These are phyloP conservation scores for Ibidorhyncha struthersii DNA, from an alignment of 2,113 vertebrate genomes.

Conservation along the genomic window DNA sequence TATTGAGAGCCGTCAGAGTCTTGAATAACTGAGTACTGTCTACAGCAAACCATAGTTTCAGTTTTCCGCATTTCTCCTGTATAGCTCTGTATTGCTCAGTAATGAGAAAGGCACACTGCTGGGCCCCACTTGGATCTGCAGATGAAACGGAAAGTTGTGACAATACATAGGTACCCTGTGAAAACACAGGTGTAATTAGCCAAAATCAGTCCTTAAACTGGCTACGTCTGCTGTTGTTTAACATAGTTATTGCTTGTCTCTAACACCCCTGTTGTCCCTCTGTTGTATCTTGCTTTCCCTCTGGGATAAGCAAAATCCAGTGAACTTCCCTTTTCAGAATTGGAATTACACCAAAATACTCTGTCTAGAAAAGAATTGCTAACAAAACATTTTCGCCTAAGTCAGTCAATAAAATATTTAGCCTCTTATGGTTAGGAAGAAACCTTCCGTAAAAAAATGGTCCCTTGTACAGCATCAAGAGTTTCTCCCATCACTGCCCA, in stretches of 20 bases:
- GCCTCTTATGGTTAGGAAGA: neutral
- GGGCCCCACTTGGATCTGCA: neutral
- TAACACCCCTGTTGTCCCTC: neutral
- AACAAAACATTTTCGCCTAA: neutral
- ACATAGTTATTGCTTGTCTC: neutral
- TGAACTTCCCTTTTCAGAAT: neutral
- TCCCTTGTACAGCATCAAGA: neutral
- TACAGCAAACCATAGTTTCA: neutral
- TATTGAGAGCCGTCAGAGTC: neutral
- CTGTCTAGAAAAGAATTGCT: neutral
- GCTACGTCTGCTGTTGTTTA: neutral
- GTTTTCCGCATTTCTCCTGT: neutral
- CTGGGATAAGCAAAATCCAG: neutral
- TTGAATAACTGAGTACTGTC: neutral
- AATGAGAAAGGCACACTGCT: neutral
- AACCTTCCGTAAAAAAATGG: neutral
- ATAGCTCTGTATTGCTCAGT: neutral
- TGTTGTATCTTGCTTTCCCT: neutral
- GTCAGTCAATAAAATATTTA: neutral
- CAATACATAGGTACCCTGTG: neutral
- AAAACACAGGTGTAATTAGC: neutral
- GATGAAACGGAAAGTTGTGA: neutral
- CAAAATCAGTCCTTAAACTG: neutral
- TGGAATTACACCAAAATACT: neutral
- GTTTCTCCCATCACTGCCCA: neutral